Evolutionary conservation across 2,113 vertebrate species (phyloP), one percentile per base, ranked within the genome.

Genomic region (Leptobrachium leishanense): DNA sequence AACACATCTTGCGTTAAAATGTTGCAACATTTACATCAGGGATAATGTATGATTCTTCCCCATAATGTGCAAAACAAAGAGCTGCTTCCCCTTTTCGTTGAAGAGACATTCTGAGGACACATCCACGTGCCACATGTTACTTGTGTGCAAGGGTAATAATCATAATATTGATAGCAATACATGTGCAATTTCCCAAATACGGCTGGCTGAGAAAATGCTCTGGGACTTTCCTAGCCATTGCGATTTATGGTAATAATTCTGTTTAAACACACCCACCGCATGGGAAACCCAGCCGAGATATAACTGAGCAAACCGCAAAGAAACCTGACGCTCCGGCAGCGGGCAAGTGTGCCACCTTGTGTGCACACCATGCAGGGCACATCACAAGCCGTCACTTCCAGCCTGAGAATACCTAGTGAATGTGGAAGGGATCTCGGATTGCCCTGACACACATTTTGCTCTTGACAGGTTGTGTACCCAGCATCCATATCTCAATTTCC

Each of bases 161-260:
- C 4, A 50, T 50, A 76, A 55, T 43, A 42, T 44, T 66, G 43
- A 44, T 66, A 75, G 54, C 66, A 40, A 54, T 6, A 12, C 66
- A 68, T 63, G 66, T 50, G 64, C 54, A 50, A 76, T 76, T 76
- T 76, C 63, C 74, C 67, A 68, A 64, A 76, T 76, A 43, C 2
- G 5, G 13, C 62, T 55, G 74, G 54, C 67, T 76, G 46, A 76
- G 54, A 46, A 66, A 54, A 63, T 63, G 54, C 74, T 8, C 66
- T 11, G 74, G 74, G 64, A 76, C 13, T 53, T 54, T 41, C 67
- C 20, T 5, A 54, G 64, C 42, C 43, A 11, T 67, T 67, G 64
- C 65, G 67, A 46, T 46, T n/a, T 46, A 76, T 0, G 10, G 74
- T 76, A 76, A 76, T 67, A 67, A 76, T 76, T 31, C 20, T 31